A percentile compares a stretch with the other conserved stretches of the same genome.
Evolutionary conservation across 2,888 invertebrate species (phyloP).

Genomic region (Mythimna impura): DNA sequence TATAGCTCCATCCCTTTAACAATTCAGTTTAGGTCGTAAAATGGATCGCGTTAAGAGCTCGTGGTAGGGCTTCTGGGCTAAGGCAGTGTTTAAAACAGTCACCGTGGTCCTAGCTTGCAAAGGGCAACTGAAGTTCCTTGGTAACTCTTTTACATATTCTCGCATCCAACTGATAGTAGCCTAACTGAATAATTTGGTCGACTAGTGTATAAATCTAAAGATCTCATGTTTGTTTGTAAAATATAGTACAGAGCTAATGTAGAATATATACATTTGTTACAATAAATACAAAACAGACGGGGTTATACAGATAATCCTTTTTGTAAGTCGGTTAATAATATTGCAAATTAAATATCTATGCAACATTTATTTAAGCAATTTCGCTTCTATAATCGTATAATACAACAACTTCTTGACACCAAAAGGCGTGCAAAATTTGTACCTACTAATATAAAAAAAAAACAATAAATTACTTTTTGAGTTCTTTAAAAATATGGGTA

Average conservation of each 20-base stretch:
- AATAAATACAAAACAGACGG: slow-evolving; percentile 9
- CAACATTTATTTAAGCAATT: slow-evolving; percentile 2
- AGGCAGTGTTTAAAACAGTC: not conserved
- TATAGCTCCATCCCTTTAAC: too few species aligned
- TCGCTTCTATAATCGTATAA: not conserved
- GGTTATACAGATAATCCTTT: not conserved
- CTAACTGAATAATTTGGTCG: not conserved
- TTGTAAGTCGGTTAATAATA: not conserved
- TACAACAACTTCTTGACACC: not conserved
- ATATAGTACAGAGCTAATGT: slow-evolving; percentile 1
- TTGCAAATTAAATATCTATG: not conserved
- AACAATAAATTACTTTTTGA: not conserved
- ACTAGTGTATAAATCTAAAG: not conserved
- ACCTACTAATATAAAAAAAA: not conserved
- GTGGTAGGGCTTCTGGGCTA: too few species aligned
- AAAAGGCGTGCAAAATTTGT: not conserved
- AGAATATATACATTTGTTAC: not conserved
- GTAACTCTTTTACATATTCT: not conserved
- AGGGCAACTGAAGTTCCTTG: too few species aligned
- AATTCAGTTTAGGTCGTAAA: too few species aligned
- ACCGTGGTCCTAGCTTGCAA: too few species aligned
- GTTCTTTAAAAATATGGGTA: not conserved
- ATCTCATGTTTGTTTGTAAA: not conserved
- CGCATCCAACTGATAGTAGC: not conserved
- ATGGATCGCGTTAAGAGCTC: too few species aligned